These are phyloP conservation scores for Trogon melanurus DNA, from an alignment of 2,113 vertebrate species.

Conservation along the genomic window DNA sequence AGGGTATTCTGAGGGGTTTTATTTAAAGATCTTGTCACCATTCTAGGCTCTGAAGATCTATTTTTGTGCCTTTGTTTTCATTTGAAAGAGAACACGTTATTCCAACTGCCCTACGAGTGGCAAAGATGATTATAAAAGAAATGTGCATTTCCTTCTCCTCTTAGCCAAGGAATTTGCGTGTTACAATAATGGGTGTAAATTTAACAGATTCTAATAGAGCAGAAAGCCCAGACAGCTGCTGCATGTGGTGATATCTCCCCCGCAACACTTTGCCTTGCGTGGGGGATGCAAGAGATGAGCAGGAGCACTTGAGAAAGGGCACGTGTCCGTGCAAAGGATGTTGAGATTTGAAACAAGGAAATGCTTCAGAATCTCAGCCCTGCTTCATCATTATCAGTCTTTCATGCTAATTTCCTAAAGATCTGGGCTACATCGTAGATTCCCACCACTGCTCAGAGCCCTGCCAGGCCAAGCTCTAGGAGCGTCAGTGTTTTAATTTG, in stretches of 20 bases:
- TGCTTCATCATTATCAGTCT: background rate
- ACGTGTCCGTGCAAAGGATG: background rate
- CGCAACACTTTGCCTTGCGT: background rate
- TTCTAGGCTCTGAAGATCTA: slow-evolving; percentile 43
- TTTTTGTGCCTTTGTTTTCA: slow-evolving; percentile 65
- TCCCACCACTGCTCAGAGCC: background rate
- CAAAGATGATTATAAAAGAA: slow-evolving; percentile 15
- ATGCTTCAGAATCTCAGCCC: background rate
- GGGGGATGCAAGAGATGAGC: background rate
- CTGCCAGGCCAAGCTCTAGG: background rate
- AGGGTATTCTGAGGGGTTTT: slow-evolving; percentile 14
- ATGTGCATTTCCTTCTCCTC: slow-evolving; percentile 7
- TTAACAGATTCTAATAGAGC: background rate
- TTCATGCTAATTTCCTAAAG: background rate
- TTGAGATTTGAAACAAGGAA: background rate
- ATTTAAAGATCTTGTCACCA: slow-evolving; percentile 49
- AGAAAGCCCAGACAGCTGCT: slow-evolving; percentile 4
- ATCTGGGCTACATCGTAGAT: rapidly evolving
- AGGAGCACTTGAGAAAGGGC: background rate
- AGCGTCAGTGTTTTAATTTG: background rate
- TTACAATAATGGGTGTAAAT: background rate
- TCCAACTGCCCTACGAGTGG: slow-evolving; percentile 42
- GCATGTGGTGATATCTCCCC: background rate
- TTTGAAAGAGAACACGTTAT: slow-evolving; percentile 55
- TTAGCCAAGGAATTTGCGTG: slow-evolving; percentile 30